Percentiles rank a stretch among this genome's conserved stretches.
Conservation (phyloP, 1,140 invertebrate species). For the Condylostylus longicornis region DNA sequence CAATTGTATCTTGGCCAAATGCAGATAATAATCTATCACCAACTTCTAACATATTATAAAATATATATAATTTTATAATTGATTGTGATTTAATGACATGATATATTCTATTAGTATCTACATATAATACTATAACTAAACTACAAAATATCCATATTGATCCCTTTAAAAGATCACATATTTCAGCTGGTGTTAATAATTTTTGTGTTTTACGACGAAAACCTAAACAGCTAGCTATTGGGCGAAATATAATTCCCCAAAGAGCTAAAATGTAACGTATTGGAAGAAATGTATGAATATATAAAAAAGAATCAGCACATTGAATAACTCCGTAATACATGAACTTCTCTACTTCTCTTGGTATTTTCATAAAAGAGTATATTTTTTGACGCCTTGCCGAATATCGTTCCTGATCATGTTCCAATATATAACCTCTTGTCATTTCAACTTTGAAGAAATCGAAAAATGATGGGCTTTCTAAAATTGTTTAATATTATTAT, state of each 20-base stretch:
- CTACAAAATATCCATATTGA: conserved; percentile 73
- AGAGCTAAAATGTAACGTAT: conserved; percentile 76
- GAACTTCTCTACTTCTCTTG: conserved; percentile 82
- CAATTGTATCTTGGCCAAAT: conserved; percentile 96
- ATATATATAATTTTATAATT: conserved; percentile 97
- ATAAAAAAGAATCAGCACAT: conserved; percentile 96
- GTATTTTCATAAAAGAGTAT: conserved; percentile 94
- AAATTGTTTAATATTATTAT: background rate
- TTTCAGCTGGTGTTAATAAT: conserved; percentile 75
- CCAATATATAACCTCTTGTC: conserved; percentile 76
- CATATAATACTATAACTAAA: conserved; percentile 68
- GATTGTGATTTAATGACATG: conserved; percentile 97
- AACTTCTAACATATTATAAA: conserved; percentile 99
- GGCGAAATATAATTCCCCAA: conserved; percentile 58
- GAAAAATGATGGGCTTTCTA: conserved; percentile 17
- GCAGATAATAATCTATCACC: conserved; percentile 89
- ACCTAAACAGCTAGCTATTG: conserved; percentile 56
- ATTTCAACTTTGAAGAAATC: conserved; percentile 76
- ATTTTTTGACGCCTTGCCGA: conserved; percentile 87
- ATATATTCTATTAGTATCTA: conserved; percentile 97
- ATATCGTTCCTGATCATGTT: conserved; percentile 88
- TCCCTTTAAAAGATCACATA: conserved; percentile 91
- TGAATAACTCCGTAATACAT: conserved; percentile 93
- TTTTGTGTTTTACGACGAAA: conserved; percentile 35
- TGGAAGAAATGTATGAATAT: conserved; percentile 95